phyloP scores from a whole-genome alignment of 2,797 vertebrate species.

The Thaleichthys pacificus region DNA sequence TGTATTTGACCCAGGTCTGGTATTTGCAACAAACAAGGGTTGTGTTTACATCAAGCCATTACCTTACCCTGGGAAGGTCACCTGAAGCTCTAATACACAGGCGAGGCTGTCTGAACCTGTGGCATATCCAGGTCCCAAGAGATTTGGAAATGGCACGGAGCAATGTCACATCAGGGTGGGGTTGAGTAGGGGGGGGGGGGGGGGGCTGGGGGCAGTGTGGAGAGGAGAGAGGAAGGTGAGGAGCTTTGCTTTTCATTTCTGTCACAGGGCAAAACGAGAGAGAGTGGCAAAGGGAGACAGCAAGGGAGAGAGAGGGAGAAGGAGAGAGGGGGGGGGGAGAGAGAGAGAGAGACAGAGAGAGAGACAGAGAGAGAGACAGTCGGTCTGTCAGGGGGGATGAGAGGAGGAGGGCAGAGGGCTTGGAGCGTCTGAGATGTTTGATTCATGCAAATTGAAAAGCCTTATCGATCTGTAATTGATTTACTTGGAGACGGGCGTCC shows the following conservation, averaged over 20 bases:
- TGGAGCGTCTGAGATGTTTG: conserved; percentile 37
- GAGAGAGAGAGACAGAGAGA: conserved; percentile 2
- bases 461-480: conserved; percentile 73
- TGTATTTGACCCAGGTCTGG: too few species aligned
- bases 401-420: conserved; percentile 7
- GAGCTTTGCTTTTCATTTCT: conserved; percentile 24
- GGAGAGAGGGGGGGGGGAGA: conserved; percentile 8
- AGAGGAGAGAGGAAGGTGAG: conserved; percentile 37
- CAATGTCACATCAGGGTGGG: conserved; percentile 35
- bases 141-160: conserved; percentile 10
- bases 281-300: too few species aligned
- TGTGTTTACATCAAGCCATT: too few species aligned
- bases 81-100: too few species aligned
- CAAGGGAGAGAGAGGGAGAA: not conserved
- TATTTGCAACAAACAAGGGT: too few species aligned
- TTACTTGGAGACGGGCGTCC: conserved; percentile 67
- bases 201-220: conserved; percentile 7
- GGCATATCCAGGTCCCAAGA: conserved; percentile 18
- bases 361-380: conserved; percentile 19
- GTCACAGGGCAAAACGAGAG: not conserved
- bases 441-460: conserved; percentile 73
- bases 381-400: conserved; percentile 11
- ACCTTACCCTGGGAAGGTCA: too few species aligned
- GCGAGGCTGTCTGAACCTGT: not conserved
- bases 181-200: not conserved